Evolutionary conservation across 1,140 invertebrate genomes (phyloP), one percentile per base, ranked within the genome.

Genomic region (Drosophila seguyi): DNA sequence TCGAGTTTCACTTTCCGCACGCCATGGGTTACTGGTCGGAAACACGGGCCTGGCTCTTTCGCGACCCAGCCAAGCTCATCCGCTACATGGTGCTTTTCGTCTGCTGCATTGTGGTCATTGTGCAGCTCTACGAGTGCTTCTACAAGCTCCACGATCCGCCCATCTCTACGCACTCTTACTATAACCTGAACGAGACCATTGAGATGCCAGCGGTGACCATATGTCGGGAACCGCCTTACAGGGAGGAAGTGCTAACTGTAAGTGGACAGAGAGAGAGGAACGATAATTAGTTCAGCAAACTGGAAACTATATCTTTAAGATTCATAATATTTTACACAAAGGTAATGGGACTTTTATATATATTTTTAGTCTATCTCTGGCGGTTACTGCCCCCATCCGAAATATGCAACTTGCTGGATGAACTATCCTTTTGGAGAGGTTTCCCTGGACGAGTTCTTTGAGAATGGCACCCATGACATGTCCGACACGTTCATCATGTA

Each of bases 151-250:
- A 93, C 0, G 71, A 94, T 75, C 94, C 94, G 4, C 95, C 95
- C 0, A 93, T 95, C 16, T 94, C 95, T 1, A 95, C 95, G 8
- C 94, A 95, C 75, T 94, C 94, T 0, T 94, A 94, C 74, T 95
- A 95, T 62, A 94, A 94, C 76, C 93, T 95, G 31, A 95, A 95
- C 75, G 94, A 95, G 16, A 94, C 94, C 0, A 93, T 95, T 44
- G 81, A 92, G 45, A 95, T 95, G 90, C 95, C 95, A 11, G 94
- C 95, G 56, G 81, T 95, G 0, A 95, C 95, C 0, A 93, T 95
- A 58, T 95, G 95, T 72, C 91, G 94, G 29, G 94, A 94, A 44
- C 95, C 95, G 0, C 92, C 94, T 0, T 95, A 95, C 76, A 95
- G 94, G 72, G 92, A 88, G 31, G 91, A 94, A 4, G 93, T 94